phyloP scores from a whole-genome alignment of 2,113 vertebrate genomes.

The Podarcis cretensis region DNA sequence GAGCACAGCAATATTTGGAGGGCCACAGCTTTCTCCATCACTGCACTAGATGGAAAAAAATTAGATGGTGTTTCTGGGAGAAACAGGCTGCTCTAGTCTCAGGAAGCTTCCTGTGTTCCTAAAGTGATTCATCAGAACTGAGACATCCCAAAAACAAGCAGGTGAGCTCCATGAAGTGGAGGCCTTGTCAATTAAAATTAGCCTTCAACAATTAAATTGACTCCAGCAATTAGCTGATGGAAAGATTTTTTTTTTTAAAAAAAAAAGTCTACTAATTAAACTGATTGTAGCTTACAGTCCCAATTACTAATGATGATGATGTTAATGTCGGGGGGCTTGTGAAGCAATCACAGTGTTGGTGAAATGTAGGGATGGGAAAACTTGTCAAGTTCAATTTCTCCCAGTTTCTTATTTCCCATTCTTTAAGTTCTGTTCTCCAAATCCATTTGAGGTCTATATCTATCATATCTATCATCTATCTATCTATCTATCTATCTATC shows the following conservation, averaged over 20 bases:
- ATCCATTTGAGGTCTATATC: too few species aligned
- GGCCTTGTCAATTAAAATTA: neutral
- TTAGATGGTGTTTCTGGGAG: too few species aligned
- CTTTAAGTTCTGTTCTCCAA: too few species aligned
- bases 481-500: too few species aligned
- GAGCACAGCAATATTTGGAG: too few species aligned
- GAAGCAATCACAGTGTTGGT: neutral
- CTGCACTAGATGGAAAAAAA: too few species aligned
- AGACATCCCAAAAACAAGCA: neutral
- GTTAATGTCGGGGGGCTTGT: neutral
- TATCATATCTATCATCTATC: too few species aligned
- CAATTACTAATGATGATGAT: neutral
- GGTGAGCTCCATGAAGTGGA: neutral
- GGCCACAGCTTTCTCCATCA: too few species aligned
- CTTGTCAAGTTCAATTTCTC: too few species aligned
- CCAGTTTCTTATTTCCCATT: too few species aligned
- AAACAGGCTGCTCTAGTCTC: neutral
- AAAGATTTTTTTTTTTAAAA: neutral
- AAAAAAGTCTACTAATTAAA: neutral
- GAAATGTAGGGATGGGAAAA: too few species aligned
- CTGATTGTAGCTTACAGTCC: neutral
- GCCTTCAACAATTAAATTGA: neutral
- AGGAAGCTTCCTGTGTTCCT: neutral
- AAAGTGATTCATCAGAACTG: neutral
- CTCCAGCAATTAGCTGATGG: neutral